phyloP scores from a whole-genome alignment of 1,140 invertebrate species.

The Zaprionus lachaisei region DNA sequence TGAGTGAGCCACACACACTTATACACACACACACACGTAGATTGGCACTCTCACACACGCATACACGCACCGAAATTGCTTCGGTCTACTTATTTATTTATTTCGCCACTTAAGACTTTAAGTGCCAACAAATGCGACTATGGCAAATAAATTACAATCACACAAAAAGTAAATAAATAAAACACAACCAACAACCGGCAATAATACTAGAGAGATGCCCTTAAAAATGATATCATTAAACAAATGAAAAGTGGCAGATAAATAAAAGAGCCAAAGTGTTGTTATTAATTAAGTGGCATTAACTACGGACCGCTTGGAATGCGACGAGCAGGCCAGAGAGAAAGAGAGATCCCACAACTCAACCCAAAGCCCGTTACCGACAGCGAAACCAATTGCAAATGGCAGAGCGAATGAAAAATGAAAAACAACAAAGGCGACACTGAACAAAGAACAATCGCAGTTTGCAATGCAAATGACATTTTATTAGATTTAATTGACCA shows the following conservation, averaged over 20 bases:
- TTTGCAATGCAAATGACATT: constrained; percentile 46
- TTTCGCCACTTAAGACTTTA: constrained; percentile 62
- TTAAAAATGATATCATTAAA: constrained; percentile 49
- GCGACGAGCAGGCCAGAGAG: not conserved
- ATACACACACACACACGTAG: not conserved
- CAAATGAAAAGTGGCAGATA: constrained; percentile 46
- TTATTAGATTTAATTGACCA: constrained; percentile 69
- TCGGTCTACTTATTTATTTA: constrained; percentile 54
- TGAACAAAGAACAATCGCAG: constrained; percentile 25
- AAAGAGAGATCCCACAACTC: not conserved
- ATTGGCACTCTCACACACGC: not conserved
- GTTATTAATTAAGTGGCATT: constrained; percentile 79
- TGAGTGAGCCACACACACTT: not conserved
- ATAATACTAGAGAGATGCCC: constrained; percentile 14
- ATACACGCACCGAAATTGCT: constrained; percentile 1
- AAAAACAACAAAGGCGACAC: constrained; percentile 31
- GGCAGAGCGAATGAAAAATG: constrained; percentile 21
- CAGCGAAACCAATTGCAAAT: constrained; percentile 32
- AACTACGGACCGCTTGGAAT: constrained; percentile 37
- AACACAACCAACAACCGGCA: constrained; percentile 9
- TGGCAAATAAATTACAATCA: constrained; percentile 58
- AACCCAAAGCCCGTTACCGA: not conserved
- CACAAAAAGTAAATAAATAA: constrained; percentile 25
- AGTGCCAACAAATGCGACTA: constrained; percentile 50
- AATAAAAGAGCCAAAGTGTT: constrained; percentile 45